These are phyloP conservation scores for Idaea straminata DNA, from an alignment of 2,888 invertebrate species.

Conservation along the genomic window DNA sequence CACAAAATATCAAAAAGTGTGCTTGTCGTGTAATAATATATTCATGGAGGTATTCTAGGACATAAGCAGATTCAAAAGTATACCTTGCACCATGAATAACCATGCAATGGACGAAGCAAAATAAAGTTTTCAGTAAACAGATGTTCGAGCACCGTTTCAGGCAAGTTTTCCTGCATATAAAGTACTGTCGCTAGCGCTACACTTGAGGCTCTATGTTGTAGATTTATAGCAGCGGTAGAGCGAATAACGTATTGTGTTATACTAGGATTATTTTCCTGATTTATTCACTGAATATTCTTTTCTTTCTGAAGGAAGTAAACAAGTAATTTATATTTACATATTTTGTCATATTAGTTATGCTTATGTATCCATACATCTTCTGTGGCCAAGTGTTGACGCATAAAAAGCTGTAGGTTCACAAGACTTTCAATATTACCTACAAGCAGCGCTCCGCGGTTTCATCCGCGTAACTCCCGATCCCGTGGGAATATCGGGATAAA, in stretches of 20 bases:
- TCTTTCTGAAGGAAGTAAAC: neutral
- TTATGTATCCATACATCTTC: neutral
- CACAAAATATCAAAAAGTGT: too few relatives aligned
- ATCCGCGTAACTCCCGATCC: too few relatives aligned
- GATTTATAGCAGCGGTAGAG: constrained; percentile 41
- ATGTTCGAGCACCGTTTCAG: constrained; percentile 15
- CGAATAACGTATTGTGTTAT: neutral
- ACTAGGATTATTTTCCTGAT: constrained; percentile 4
- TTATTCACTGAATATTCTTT: neutral
- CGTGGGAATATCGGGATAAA: too few relatives aligned
- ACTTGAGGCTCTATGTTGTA: constrained; percentile 30
- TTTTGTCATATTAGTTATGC: neutral
- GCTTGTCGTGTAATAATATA: neutral
- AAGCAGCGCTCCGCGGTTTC: too few relatives aligned
- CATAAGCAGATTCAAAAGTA: neutral
- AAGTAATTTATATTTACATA: neutral
- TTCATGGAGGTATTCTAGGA: neutral
- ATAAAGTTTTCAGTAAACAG: constrained; percentile 9
- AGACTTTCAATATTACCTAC: too few relatives aligned
- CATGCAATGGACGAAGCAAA: constrained; percentile 1
- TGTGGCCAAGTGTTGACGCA: neutral
- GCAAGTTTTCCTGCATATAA: constrained; percentile 33
- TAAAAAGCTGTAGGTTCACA: neutral
- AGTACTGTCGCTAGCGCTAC: constrained; percentile 29
- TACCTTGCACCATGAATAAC: neutral